Conservation (phyloP, 2,888 invertebrate genomes). For the Lymantria dispar region DNA sequence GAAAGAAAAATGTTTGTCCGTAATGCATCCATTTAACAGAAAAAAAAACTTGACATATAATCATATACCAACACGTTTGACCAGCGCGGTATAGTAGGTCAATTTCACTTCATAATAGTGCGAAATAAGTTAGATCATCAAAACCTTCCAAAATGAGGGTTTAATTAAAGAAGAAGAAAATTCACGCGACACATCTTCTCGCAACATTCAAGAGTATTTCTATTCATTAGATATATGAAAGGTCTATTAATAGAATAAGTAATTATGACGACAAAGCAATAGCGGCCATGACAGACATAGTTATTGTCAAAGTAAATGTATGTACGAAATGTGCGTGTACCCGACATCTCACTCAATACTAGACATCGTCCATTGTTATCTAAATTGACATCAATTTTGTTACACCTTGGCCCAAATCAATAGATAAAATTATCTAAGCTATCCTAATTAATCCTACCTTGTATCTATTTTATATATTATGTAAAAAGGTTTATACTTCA, state of each 20-base stretch:
- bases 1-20: no score
- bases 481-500: not conserved
- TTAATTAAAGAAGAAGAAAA: no score
- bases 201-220: no score
- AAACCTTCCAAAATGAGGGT: no score
- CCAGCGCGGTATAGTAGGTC: no score
- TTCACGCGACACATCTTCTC: no score
- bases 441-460: slow-evolving; percentile 46
- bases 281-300: slow-evolving; percentile 16
- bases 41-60: no score
- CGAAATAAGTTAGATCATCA: no score
- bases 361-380: slow-evolving; percentile 43
- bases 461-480: not conserved
- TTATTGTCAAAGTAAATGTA: slow-evolving; percentile 16
- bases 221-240: not conserved
- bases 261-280: slow-evolving; percentile 13
- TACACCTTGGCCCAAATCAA: slow-evolving; percentile 56
- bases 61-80: no score
- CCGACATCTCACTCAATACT: slow-evolving; percentile 8
- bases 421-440: slow-evolving; percentile 35
- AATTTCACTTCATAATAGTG: no score
- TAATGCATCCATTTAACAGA: no score
- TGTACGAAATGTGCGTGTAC: slow-evolving; percentile 11
- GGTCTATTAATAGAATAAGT: not conserved
- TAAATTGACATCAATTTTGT: slow-evolving; percentile 52